Evolutionary conservation across 1,140 invertebrate species (phyloP), one percentile per base, ranked within the genome.

Genomic region (Drosophila mojavensis): DNA sequence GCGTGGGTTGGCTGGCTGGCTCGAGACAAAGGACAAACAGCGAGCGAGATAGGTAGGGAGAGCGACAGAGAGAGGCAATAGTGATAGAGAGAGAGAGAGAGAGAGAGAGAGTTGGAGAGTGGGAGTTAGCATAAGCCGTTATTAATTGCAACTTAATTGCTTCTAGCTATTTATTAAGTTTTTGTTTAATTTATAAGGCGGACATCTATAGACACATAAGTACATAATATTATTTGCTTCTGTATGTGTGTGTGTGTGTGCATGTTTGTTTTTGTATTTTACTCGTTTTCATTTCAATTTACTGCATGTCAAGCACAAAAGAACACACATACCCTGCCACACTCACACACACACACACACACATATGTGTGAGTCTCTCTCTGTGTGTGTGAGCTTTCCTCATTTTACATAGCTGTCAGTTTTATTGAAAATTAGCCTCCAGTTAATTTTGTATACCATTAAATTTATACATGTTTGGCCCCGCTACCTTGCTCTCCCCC

Each of bases 381-480:
- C 33, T 71, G 48, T 55, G 61, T 64, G 45, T 48, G 60, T 60
- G 54, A 11, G 68, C 56, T 68, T 77, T 68, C 63, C 69, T 73
- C 63, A 77, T 74, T 74, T 74, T 74, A 73, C 67, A 79, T 67
- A 65, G 60, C 80, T 89, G 84, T 89, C 85, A 84, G 80, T 81
- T 89, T 84, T 89, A 89, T 89, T 89, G 81, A 89, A 89, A 89
- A 89, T 89, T 84, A 84, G 84, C 84, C 84, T 89, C 70, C 67
- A 89, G 84, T 84, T 89, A 89, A 89, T 89, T 84, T 79, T 78
- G 85, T 77, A 72, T 78, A 69, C 85, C 81, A 89, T 81, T 90
- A 89, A 90, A 84, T 84, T 80, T 89, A 73, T 59, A 80, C 80
- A 78, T 81, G 30, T 67, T 63, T 28, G 51, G 51, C 39, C 13